Evolutionary conservation across 2,888 invertebrate genomes (phyloP), one percentile per base, ranked within the genome.

Genomic region (Cybosia mesomella): DNA sequence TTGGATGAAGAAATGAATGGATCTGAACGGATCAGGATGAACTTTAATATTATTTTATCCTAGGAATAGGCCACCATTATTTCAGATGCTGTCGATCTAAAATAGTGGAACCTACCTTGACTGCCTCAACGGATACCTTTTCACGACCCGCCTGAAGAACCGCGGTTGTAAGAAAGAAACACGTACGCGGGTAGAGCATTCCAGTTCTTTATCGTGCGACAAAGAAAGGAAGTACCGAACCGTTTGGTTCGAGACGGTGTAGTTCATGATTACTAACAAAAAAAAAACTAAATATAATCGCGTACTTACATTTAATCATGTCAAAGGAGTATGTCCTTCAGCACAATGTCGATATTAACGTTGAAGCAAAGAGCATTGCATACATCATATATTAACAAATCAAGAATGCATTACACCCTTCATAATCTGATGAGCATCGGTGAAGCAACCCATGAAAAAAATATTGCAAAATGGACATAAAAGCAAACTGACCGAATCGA

Each of bases 401-500:
- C 15, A 28, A 55, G 22, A 55, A 24, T n/a, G 4, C 55, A n/a
- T 21, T 55, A 55, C 2, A 53, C 32, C n/a, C 61, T 62, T 53
- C 15, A 21, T 15, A 21, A 53, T 2, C 8, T 32, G 61, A 53
- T 62, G 49, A 49, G 32, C 49, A 61, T 43, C 49, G n/a, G 13
- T 62, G 49, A 53, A 49, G 61, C 32, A 62, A 53, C 28, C 15
- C 32, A 18, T 43, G 24, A 32, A 66, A 28, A 54, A 58, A 58
- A n/a, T 49, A n/a, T n/a, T 8, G 65, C 55, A 66, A 66, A 21
- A 64, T 62, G 70, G 54, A 65, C 49, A n/a, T 67, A 76, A 73
- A 64, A 70, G 36, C 53, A 64, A 36, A 67, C 70, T 64, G 32
- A 62, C 49, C 67, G 39, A 79, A 71, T 64, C 24, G 36, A 71